Evolutionary conservation across 2,888 invertebrate species (phyloP).

Genomic region (Caenorhabditis uteleia): DNA sequence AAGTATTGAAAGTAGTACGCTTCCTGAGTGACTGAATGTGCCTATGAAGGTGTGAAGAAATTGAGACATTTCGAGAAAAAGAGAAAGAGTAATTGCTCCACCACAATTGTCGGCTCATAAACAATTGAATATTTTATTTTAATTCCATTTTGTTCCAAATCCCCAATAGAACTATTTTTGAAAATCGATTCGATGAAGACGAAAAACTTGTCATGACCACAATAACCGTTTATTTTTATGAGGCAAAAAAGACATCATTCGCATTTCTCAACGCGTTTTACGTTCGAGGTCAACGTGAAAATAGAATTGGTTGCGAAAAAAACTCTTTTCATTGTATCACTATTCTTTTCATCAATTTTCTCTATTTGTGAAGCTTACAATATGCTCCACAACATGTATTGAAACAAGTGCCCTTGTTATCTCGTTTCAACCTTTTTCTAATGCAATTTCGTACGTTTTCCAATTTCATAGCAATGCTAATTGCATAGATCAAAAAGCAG

Average conservation of each 20-base stretch:
- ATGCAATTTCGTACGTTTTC: too few species aligned
- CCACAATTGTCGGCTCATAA: background rate
- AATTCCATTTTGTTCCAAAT: slow-evolving; percentile 5
- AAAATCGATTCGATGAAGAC: too few species aligned
- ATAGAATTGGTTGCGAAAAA: too few species aligned
- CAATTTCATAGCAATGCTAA: too few species aligned
- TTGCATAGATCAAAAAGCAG: too few species aligned
- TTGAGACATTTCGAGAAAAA: slow-evolving; percentile 19
- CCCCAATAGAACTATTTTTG: slow-evolving; percentile 20
- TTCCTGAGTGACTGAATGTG: slow-evolving; percentile 46
- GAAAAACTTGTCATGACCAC: slow-evolving; percentile 43
- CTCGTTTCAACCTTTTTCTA: too few species aligned
- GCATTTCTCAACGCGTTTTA: slow-evolving; percentile 25
- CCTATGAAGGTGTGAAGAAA: slow-evolving; percentile 42
- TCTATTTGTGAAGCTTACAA: too few species aligned
- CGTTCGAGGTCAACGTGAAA: slow-evolving; percentile 39
- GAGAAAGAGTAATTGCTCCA: slow-evolving; percentile 1
- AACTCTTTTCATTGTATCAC: background rate
- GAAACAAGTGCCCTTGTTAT: too few species aligned
- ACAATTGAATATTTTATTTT: background rate
- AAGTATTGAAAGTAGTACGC: slow-evolving; percentile 14
- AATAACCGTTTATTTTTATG: slow-evolving; percentile 63
- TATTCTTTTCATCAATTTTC: too few species aligned
- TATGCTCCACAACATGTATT: too few species aligned
- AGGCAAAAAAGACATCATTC: slow-evolving; percentile 33